Evolutionary conservation across 2,888 invertebrate species (phyloP).

Genomic region (Cryptus armator): DNA sequence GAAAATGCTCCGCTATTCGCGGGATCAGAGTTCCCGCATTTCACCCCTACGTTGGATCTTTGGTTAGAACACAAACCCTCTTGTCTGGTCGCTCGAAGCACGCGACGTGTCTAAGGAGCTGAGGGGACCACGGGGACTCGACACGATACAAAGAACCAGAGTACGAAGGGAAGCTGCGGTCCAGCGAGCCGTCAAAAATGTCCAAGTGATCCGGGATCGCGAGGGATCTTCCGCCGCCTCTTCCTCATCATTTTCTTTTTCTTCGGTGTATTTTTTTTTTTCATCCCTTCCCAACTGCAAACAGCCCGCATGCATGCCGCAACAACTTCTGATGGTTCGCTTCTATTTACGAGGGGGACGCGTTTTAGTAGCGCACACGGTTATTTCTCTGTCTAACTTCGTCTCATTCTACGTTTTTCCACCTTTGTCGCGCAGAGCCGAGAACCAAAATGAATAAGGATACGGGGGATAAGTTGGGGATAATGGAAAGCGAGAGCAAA

Average conservation of each 20-base stretch:
- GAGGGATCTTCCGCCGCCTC: slow-evolving; percentile 62
- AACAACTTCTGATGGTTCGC: neutral
- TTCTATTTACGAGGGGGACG: slow-evolving; percentile 38
- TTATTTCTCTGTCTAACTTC: slow-evolving; percentile 3
- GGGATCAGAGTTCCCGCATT: slow-evolving; percentile 52
- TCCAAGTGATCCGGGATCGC: slow-evolving; percentile 62
- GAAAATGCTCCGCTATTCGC: slow-evolving; percentile 49
- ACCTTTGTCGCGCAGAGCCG: neutral
- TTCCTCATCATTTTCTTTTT: slow-evolving; percentile 61
- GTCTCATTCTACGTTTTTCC: slow-evolving; percentile 19
- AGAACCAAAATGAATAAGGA: slow-evolving; percentile 34
- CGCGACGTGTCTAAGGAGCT: slow-evolving; percentile 35
- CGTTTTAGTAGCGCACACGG: slow-evolving; percentile 4
- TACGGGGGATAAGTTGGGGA: slow-evolving; percentile 23
- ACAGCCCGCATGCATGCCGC: slow-evolving; percentile 54
- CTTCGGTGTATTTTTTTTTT: slow-evolving; percentile 23
- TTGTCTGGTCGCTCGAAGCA: slow-evolving; percentile 48
- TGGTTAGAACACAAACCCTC: slow-evolving; percentile 24
- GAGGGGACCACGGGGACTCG: neutral
- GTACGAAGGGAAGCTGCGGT: slow-evolving; percentile 63
- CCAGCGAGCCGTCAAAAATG: slow-evolving; percentile 56
- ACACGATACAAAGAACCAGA: slow-evolving; percentile 1
- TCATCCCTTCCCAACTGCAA: slow-evolving; percentile 32
- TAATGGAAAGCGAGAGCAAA: slow-evolving; percentile 46
- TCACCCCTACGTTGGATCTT: slow-evolving; percentile 38